phyloP scores from a whole-genome alignment of 2,797 vertebrate species.

The Microctenopoma stevenorrisi region DNA sequence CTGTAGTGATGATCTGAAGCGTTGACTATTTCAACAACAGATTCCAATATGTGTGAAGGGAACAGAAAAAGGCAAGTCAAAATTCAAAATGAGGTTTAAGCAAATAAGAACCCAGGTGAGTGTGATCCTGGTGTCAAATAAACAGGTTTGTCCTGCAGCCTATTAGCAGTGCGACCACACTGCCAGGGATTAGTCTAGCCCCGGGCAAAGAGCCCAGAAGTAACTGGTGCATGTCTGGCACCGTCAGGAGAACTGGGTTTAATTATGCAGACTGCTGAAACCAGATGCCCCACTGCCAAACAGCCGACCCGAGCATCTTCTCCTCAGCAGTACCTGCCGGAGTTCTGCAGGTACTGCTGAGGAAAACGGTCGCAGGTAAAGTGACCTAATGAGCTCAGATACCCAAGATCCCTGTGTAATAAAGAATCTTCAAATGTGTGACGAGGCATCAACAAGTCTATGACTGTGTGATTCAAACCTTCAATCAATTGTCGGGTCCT shows the following conservation, averaged over 20 bases:
- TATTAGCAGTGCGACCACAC: constrained; percentile 68
- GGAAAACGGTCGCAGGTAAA: constrained; percentile 12
- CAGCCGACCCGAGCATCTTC: constrained; percentile 43
- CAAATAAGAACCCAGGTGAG: constrained; percentile 64
- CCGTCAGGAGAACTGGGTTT: constrained; percentile 65
- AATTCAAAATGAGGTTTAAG: constrained; percentile 25
- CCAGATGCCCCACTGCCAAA: constrained; percentile 64
- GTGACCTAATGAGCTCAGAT: constrained; percentile 23
- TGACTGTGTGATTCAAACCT: neutral
- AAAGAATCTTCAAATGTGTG: neutral
- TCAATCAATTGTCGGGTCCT: too few species aligned
- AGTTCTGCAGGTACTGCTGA: constrained; percentile 14
- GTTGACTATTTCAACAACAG: neutral
- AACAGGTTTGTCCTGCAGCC: constrained; percentile 70
- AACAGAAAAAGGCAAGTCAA: neutral
- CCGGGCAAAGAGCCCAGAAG: constrained; percentile 61
- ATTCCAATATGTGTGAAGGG: neutral
- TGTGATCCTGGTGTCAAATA: constrained; percentile 62
- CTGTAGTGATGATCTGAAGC: neutral
- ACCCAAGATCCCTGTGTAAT: neutral
- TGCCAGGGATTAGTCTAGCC: constrained; percentile 67
- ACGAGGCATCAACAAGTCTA: neutral
- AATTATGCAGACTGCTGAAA: constrained; percentile 65
- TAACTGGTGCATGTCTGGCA: constrained; percentile 68
- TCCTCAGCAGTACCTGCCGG: constrained; percentile 39